Percentiles rank a stretch among this genome's conserved stretches.
Evolutionary conservation across 2,888 invertebrate species (phyloP).

Genomic region (Thelaira solivaga): DNA sequence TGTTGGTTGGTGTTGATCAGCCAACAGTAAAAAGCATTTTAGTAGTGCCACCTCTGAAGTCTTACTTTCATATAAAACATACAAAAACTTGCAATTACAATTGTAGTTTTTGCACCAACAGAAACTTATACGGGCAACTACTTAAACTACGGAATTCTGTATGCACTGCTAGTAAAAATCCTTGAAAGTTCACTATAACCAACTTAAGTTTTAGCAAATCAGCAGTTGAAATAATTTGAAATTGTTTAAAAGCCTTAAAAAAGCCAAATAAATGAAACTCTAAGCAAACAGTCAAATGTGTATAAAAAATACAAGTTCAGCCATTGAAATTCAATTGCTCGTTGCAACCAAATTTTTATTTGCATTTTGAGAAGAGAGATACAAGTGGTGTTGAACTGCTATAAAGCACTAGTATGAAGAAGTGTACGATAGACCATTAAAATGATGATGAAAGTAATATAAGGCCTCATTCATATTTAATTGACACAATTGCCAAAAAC

Average conservation of each 20-base stretch:
- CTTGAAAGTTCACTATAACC: conserved; percentile 49
- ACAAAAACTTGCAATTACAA: conserved; percentile 27
- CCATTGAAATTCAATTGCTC: conserved; percentile 49
- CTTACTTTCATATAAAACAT: not conserved
- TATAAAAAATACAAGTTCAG: not conserved
- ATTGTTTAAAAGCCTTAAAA: conserved; percentile 10
- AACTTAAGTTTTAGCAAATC: conserved; percentile 49
- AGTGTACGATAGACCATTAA: too few relatives aligned
- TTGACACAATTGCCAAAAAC: too few relatives aligned
- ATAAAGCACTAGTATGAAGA: too few relatives aligned
- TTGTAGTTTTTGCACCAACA: not conserved
- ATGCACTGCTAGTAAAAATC: conserved; percentile 16
- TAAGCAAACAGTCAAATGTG: not conserved
- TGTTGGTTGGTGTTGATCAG: conserved; percentile 5
- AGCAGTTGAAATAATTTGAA: conserved; percentile 56
- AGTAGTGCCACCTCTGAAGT: conserved; percentile 31
- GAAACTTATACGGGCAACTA: not conserved
- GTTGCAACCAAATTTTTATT: not conserved
- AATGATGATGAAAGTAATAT: too few relatives aligned
- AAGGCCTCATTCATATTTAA: too few relatives aligned
- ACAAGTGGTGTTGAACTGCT: too few relatives aligned
- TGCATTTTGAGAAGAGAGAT: too few relatives aligned
- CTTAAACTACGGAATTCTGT: too few relatives aligned
- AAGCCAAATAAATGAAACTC: not conserved
- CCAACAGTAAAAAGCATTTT: conserved; percentile 39